Percentiles rank a stretch among this genome's conserved stretches.
Conservation (phyloP, 2,113 vertebrate species). For the Galeopterus variegatus region DNA sequence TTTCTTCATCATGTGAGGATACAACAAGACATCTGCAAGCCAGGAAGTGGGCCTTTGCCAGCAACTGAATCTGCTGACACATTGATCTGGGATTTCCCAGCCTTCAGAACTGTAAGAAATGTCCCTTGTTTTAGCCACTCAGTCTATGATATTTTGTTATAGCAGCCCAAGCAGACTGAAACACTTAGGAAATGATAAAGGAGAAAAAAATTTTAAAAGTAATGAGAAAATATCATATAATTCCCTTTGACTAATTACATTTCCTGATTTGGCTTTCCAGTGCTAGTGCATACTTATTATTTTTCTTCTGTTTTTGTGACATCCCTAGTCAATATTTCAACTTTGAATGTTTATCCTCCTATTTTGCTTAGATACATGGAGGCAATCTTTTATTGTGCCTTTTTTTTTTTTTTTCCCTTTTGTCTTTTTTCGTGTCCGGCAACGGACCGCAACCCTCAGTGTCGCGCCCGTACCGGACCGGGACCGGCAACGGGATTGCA, state of each 20-base stretch:
- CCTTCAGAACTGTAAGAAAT: not conserved
- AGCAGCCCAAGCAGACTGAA: not conserved
- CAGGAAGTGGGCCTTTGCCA: not conserved
- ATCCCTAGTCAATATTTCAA: not conserved
- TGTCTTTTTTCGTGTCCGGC: too few relatives aligned
- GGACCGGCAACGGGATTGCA: too few relatives aligned
- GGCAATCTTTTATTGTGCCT: too few relatives aligned
- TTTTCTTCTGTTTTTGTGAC: slow-evolving; percentile 44
- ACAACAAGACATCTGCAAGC: too few relatives aligned
- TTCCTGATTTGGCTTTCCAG: not conserved
- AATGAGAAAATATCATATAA: slow-evolving; percentile 25
- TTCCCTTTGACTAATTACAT: not conserved
- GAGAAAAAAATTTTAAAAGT: slow-evolving; percentile 34
- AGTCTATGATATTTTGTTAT: not conserved
- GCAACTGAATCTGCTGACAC: not conserved
- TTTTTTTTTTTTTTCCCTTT: too few relatives aligned
- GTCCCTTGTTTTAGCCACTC: not conserved
- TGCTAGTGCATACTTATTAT: not conserved
- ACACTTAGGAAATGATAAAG: not conserved
- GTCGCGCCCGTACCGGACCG: too few relatives aligned
- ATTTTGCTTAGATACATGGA: not conserved
- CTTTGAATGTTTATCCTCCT: not conserved
- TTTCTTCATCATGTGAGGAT: not conserved
- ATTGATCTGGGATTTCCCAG: not conserved
- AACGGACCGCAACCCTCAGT: too few relatives aligned